Evolutionary conservation across 2,113 vertebrate species (phyloP), one percentile per base, ranked within the genome.

Genomic region (Prochilodus magdalenae): DNA sequence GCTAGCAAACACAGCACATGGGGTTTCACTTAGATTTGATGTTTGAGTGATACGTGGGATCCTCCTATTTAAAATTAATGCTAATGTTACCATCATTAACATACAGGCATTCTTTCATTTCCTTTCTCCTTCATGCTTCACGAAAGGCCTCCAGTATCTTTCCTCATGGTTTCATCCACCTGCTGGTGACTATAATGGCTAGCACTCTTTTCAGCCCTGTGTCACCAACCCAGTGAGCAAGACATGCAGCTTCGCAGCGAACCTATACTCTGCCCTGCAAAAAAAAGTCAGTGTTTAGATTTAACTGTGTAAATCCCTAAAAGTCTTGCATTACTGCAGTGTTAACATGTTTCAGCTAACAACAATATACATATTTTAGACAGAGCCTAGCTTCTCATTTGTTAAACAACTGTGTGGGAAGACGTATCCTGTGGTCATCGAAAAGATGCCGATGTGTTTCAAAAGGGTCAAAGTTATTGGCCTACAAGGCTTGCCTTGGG

Each of bases 121-220:
- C 22, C 57, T 90, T 73, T 88, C 85, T 82, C 57, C 81, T 88
- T 90, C 77, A 87, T 81, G 89, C 84, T 86, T 88, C 82, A 85
- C 53, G 86, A 67, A 75, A 79, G 71, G 74, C 81, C 47, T 83
- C 74, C 77, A 81, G 76, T 29, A 51, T 79, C 74, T 87, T 87
- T 82, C 81, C 77, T 66, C 73, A 49, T 16, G 36, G 15, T 11
- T 29, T 63, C 40, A 44, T 76, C 36, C 11, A 83, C 76, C 83
- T 87, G 33, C 63, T 14, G 51, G 75, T 77, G 22, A 75, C 15
- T 24, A 76, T 29, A 75, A 24, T 24, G n/a, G 30, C 22, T 74
- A 40, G 36, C 40, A 1, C 4, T 75, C 6, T 44, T 70, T 70
- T 44, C 36, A 70, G 66, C 36, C 33, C 36, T n/a, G 5, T 73